Conservation (phyloP, 2,888 invertebrate genomes). For the Pseudoips prasinana region DNA sequence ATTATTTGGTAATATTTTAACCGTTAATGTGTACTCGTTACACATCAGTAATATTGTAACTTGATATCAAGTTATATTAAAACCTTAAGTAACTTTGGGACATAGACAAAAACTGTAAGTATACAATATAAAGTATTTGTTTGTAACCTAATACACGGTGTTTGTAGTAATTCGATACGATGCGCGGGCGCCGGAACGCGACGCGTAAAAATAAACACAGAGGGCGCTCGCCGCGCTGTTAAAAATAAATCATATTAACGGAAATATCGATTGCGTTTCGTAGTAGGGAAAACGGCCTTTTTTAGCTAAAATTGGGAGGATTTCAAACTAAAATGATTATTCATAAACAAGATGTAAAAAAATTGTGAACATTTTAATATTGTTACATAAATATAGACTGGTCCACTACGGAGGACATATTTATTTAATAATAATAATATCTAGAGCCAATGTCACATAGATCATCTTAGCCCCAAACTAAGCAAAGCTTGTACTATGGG, state of each 20-base stretch:
- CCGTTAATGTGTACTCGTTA: constrained; percentile 14
- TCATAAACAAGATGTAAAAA: too few species aligned
- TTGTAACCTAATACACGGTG: constrained; percentile 34
- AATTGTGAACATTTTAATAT: too few species aligned
- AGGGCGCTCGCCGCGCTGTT: constrained; percentile 23
- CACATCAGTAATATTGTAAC: constrained; percentile 30
- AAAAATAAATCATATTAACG: constrained; percentile 30
- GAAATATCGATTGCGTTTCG: constrained; percentile 19
- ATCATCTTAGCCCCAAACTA: too few species aligned
- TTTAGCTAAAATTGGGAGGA: too few species aligned
- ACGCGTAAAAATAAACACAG: constrained; percentile 36
- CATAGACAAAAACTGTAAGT: constrained; percentile 24
- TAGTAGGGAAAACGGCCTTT: too few species aligned
- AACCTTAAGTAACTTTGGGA: constrained; percentile 19
- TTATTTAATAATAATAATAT: too few species aligned
- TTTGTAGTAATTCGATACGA: constrained; percentile 30
- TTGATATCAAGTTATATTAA: constrained; percentile 21
- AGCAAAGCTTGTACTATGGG: too few species aligned
- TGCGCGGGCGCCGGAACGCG: constrained; percentile 23
- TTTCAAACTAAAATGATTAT: too few species aligned
- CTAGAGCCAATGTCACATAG: too few species aligned
- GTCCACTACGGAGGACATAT: too few species aligned
- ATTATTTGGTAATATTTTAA: neutral
- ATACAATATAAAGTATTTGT: constrained; percentile 25
- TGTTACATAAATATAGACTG: too few species aligned